Evolutionary conservation across 2,797 vertebrate genomes (phyloP), one percentile per base, ranked within the genome.

Genomic region (Delichon dasypus): DNA sequence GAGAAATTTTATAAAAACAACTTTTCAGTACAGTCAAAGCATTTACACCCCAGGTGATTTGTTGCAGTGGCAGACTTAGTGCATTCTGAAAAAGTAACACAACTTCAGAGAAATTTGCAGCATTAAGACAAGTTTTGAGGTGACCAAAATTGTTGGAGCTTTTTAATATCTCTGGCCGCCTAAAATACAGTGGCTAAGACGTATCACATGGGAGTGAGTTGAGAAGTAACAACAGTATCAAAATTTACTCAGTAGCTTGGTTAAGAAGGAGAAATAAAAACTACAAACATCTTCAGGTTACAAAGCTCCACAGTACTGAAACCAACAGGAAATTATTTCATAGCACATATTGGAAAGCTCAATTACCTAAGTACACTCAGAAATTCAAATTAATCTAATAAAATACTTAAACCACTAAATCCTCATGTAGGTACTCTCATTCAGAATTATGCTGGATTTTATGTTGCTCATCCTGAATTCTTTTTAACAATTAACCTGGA

Each of bases 311-410:
- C 40, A 54, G 44, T 36, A 78, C 38, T 53, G 19, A 86, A 87
- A 58, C 17, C 20, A 4, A 26, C 34, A 62, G 71, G 64, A 82
- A 94, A 71, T 81, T 23, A 64, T 79, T 83, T 60, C 64, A 67
- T 32, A 73, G 64, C 26, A 4, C 71, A 9, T 38, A 27, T n/a
- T 9, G 11, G 65, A 65, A 90, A 54, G 61, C 50, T 80, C 77
- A 68, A 88, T 92, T 89, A 93, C 60, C 42, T 47, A 83, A 94
- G 34, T n/a, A 92, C 65, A 83, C 42, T 74, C 75, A 92, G 65
- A 92, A 94, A 88, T 76, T 65, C 78, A 85, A 93, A 93, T 89
- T 89, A 92, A 89, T 85, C 72, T 91, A 93, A 90, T 42, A 47
- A 75, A 95, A 93, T 89, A 71, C 68, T 89, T 85, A 92, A 89